Conservation (phyloP, 2,888 invertebrate genomes). For the Lymantria dispar region DNA sequence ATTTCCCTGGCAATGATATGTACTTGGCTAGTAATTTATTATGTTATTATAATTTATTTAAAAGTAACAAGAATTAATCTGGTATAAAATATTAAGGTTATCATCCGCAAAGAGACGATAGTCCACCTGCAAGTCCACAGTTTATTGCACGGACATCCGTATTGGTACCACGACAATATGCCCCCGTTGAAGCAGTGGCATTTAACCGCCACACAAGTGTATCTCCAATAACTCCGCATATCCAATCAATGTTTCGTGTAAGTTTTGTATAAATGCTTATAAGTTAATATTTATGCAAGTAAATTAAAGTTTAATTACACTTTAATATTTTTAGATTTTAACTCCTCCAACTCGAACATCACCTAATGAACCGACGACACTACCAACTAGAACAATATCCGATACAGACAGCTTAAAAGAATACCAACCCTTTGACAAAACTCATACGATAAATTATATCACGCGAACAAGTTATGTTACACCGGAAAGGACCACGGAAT, state of each 20-base stretch:
- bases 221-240: slow-evolving; percentile 47
- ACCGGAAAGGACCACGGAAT: slow-evolving; percentile 21
- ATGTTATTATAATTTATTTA: background rate
- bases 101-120: slow-evolving; percentile 57
- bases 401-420: slow-evolving; percentile 12
- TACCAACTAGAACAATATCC: slow-evolving; percentile 43
- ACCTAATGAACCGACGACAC: slow-evolving; percentile 22
- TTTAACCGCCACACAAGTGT: slow-evolving; percentile 47
- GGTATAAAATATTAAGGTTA: slow-evolving; percentile 1
- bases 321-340: slow-evolving; percentile 16
- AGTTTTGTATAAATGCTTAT: slow-evolving; percentile 20
- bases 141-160: slow-evolving; percentile 48
- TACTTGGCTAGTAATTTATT: no score
- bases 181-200: slow-evolving; percentile 61
- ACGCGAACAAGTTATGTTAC: slow-evolving; percentile 5
- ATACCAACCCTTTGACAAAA: slow-evolving; percentile 32
- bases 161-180: slow-evolving; percentile 52
- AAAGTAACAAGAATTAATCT: background rate
- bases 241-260: slow-evolving; percentile 29
- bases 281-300: background rate
- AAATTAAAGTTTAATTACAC: background rate
- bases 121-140: slow-evolving; percentile 62
- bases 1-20: no score
- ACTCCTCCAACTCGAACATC: slow-evolving; percentile 41
- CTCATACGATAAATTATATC: background rate